Evolutionary conservation across 2,888 invertebrate genomes (phyloP).

Genomic region (Eupithecia pulchellata): DNA sequence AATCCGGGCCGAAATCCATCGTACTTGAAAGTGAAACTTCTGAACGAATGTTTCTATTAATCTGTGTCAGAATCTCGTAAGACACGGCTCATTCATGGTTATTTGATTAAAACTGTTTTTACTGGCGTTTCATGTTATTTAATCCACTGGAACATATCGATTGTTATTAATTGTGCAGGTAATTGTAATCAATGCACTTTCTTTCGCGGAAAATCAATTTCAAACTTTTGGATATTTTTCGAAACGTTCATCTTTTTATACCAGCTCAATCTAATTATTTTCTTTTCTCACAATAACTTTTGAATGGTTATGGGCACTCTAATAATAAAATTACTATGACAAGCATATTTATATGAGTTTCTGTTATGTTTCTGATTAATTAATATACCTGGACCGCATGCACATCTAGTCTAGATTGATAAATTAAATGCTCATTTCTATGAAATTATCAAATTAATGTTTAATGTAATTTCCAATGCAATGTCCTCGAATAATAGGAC

Average conservation of each 20-base stretch:
- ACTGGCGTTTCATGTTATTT: slow-evolving; percentile 31
- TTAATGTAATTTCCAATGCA: background rate
- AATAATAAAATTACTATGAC: background rate
- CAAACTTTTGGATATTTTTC: background rate
- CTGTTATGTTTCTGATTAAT: background rate
- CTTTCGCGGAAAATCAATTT: slow-evolving; percentile 3
- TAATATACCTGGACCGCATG: background rate
- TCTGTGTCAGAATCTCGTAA: slow-evolving; percentile 43
- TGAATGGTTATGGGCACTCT: background rate
- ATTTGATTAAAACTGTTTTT: slow-evolving; percentile 39
- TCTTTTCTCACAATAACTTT: background rate
- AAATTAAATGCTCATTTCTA: too few species aligned
- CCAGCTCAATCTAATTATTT: background rate
- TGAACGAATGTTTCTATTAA: background rate
- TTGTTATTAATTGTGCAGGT: slow-evolving; percentile 17
- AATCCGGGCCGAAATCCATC: too few species aligned
- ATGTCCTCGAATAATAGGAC: background rate
- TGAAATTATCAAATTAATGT: background rate
- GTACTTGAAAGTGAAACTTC: slow-evolving; percentile 10
- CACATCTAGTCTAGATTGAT: background rate
- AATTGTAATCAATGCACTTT: slow-evolving; percentile 11
- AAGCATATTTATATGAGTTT: background rate
- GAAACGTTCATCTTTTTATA: background rate
- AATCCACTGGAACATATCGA: slow-evolving; percentile 23
- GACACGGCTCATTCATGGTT: slow-evolving; percentile 44